phyloP scores from a whole-genome alignment of 2,113 vertebrate genomes.

The Petrocephalus microphthalmus region DNA sequence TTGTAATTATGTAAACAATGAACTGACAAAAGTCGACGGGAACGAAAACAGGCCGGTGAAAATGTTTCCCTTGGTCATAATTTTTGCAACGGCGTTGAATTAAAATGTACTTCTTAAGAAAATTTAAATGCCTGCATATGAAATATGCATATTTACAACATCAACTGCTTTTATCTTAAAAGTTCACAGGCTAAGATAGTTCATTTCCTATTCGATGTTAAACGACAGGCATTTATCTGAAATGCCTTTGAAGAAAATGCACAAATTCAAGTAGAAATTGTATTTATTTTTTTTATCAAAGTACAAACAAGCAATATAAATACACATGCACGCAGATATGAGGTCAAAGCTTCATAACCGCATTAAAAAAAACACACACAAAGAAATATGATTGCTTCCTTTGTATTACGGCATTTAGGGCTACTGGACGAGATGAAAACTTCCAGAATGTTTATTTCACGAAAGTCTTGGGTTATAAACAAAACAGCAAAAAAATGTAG shows the following conservation, averaged over 20 bases:
- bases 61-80: neutral
- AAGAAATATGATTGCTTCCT: neutral
- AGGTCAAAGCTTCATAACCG: neutral
- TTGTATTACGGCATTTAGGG: neutral
- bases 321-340: neutral
- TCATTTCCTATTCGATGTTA: neutral
- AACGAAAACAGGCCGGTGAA: neutral
- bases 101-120: neutral
- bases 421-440: neutral
- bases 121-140: neutral
- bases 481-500: neutral
- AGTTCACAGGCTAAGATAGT: neutral
- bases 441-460: neutral
- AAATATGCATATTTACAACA: neutral
- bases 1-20: neutral
- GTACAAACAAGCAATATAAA: conserved; percentile 8
- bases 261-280: neutral
- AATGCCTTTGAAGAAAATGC: neutral
- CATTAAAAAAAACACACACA: neutral
- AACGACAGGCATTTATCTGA: neutral
- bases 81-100: neutral
- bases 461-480: neutral
- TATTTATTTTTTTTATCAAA: neutral
- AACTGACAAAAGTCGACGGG: neutral
- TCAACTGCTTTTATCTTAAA: neutral